Evolutionary conservation across 2,797 vertebrate genomes (phyloP), one percentile per base, ranked within the genome.

Genomic region (Tinamus major): DNA sequence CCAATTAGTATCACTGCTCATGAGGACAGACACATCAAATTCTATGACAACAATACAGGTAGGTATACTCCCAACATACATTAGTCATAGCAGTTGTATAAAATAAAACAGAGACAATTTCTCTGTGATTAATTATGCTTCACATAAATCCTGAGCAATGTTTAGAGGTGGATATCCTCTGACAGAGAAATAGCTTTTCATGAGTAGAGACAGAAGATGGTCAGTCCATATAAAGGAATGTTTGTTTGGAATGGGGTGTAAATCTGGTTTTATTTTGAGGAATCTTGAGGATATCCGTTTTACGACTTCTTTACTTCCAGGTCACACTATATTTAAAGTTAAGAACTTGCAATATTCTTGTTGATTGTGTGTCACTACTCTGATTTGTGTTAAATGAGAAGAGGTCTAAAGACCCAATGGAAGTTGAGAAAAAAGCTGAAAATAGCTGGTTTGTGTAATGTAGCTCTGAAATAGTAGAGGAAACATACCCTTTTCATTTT

Each of bases 11-110:
- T 99, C 94, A 99, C 99, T 19, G 99, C 99, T 37, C 99, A 99
- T 94, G 99, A 99, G 97, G 99, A 99, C 95, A 97, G 99, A 89
- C 99, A 99, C 96, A 99, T 99, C 96, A 99, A 99, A 92, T 99
- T 99, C 98, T 99, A 98, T 3, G 99, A 99, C 97, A 99, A 99
- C 96, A 99, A 99, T 96, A 99, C 98, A 85, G 98, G 98, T 98
- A 97, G 10, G 86, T 31, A 37, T 85, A 48, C 65, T 87, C 77
- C 69, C 80, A 51, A 46, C n/a, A 44, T 68, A 27, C 31, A 21
- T 39, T 68, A 62, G 48, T 56, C 41, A 13, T 59, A 74, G 61
- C 13, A 8, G 19, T 10, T 83, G 12, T 67, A 5, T 63, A 35
- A 69, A 14, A 4, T 51, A 82, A 92, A 84, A 68, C 27, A 29